Evolutionary conservation across 2,113 vertebrate species (phyloP), one percentile per base, ranked within the genome.

Genomic region (Fregetta grallaria): DNA sequence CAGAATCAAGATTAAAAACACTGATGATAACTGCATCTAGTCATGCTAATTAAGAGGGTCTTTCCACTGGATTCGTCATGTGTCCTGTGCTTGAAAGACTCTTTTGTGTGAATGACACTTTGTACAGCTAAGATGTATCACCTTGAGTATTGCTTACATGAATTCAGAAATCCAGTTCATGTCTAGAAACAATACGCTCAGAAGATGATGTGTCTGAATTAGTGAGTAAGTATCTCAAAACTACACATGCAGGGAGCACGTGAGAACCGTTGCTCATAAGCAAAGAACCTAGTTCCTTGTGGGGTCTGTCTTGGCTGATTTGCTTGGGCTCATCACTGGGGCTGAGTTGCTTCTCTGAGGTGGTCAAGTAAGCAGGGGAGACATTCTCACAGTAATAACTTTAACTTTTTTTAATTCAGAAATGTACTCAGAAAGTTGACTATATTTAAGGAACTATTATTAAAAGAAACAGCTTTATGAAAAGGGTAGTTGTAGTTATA

Each of bases 181-280:
- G 19, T 58, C 68, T 81, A 50, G 56, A 91, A 94, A 59, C 15
- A 32, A 9, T 15, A 17, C 34, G 9, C 29, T 74, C 3, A 2
- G 63, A 40, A 80, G 63, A 9, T 11, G 13, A 49, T 44, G 12
- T 26, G 16, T 50, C 27, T 75, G 20, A 75, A 45, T 50, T 44
- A 58, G 7, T 32, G 52, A 65, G 40, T 38, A 13, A 32, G 40
- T 38, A 15, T 38, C 47, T 81, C 38, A n/a, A 59, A 91, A 29
- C 42, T 29, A 8, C 34, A 50, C 10, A 3, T 45, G 25, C 26
- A 59, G 22, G 61, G 52, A 90, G 21, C 25, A 36, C 0, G 0
- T 74, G 84, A 71, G 50, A 62, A 58, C 26, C 8, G 4, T 15
- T 34, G 45, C 59, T 66, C 19, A 36, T 15, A 3, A 53, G 18